Percentiles rank a stretch among this genome's conserved stretches.
phyloP scores from a whole-genome alignment of 2,113 vertebrate species.

The Machaerirhynchus nigripectus region DNA sequence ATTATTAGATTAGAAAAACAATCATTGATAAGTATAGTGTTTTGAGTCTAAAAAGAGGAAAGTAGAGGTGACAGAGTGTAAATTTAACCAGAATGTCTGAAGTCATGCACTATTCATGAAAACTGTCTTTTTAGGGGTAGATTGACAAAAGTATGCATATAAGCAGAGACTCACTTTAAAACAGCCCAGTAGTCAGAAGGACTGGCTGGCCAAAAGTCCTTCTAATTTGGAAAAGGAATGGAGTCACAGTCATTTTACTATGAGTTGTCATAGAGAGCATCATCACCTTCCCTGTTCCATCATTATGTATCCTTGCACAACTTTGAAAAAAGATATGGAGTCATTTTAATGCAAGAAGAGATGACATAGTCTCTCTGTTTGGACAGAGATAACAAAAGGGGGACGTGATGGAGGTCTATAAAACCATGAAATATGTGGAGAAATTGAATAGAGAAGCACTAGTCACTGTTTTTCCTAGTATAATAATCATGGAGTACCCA shows the following conservation, averaged over 20 bases:
- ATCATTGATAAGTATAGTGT: not conserved
- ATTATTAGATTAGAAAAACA: not conserved
- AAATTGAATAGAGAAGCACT: not conserved
- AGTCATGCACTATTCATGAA: not conserved
- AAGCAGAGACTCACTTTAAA: not conserved
- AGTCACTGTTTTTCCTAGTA: not conserved
- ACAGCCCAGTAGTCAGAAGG: not conserved
- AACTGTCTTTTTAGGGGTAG: not conserved
- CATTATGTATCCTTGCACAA: not conserved
- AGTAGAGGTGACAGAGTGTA: not conserved
- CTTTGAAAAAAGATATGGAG: not conserved
- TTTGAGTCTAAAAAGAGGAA: not conserved
- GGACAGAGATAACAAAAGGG: not conserved
- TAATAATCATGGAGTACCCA: not conserved
- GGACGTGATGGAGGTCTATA: not conserved
- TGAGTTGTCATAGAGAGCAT: not conserved
- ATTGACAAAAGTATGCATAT: not conserved
- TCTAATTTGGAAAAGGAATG: not conserved
- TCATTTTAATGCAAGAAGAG: not conserved
- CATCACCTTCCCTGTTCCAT: not conserved
- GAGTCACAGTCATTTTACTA: not conserved
- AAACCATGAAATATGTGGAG: not conserved
- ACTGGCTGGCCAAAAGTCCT: not conserved
- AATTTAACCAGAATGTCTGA: not conserved
- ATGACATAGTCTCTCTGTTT: not conserved